Evolutionary conservation across 2,888 invertebrate genomes (phyloP).

Genomic region (Eurytoma californica): DNA sequence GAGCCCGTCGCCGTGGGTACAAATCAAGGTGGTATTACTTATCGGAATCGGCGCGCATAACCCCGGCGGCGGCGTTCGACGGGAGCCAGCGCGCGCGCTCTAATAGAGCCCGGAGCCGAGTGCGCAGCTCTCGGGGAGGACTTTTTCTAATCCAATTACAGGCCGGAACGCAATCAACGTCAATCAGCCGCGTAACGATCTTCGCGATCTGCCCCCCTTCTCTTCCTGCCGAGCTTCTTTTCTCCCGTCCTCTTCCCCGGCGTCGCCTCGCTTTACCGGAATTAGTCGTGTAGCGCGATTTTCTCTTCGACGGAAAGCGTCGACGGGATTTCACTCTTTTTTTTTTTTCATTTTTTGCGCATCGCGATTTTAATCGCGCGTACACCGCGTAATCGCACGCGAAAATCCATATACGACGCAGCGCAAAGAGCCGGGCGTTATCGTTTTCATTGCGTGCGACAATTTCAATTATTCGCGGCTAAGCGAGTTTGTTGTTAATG

Average conservation of each 20-base stretch:
- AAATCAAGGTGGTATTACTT: neutral
- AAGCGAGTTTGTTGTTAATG: no score
- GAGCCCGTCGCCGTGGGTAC: no score
- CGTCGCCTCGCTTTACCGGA: conserved; percentile 4
- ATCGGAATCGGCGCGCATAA: conserved; percentile 5
- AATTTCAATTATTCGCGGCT: no score
- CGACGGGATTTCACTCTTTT: no score
- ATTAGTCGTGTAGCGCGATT: neutral
- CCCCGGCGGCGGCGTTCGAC: conserved; percentile 8
- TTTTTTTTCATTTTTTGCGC: no score
- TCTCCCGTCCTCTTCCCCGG: neutral
- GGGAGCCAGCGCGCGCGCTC: conserved; percentile 19
- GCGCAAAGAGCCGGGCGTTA: no score
- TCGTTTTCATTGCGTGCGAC: no score
- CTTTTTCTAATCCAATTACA: conserved; percentile 60
- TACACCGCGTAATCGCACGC: no score
- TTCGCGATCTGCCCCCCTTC: conserved; percentile 27
- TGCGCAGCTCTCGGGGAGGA: conserved; percentile 12
- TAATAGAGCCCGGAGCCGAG: conserved; percentile 27
- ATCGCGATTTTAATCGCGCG: no score
- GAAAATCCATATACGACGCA: no score
- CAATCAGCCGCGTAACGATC: conserved; percentile 57
- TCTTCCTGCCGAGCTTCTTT: conserved; percentile 9
- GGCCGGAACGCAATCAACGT: conserved; percentile 59
- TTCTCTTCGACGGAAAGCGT: no score